Percentiles rank a stretch among this genome's conserved stretches.
Evolutionary conservation across 2,797 vertebrate species (phyloP).

Genomic region (Propithecus deckenii): DNA sequence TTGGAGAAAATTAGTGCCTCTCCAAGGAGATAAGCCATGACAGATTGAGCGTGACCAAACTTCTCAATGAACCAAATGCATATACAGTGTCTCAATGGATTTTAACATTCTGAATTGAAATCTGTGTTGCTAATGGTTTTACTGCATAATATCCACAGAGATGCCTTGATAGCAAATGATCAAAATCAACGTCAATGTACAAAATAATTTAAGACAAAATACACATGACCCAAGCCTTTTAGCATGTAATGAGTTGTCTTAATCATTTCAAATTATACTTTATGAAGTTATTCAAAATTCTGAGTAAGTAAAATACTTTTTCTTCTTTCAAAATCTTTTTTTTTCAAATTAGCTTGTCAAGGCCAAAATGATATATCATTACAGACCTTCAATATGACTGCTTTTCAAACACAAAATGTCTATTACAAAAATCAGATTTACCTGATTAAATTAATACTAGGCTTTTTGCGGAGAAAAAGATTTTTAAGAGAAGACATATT

Average conservation of each 20-base stretch:
- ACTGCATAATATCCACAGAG: conserved; percentile 42
- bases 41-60: neutral
- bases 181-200: conserved; percentile 53
- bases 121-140: conserved; percentile 38
- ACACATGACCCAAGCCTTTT: conserved; percentile 58
- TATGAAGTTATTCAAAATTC: conserved; percentile 62
- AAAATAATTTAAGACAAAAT: conserved; percentile 71
- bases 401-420: conserved; percentile 68
- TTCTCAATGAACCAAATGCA: conserved; percentile 31
- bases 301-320: conserved; percentile 48
- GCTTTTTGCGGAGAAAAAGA: neutral
- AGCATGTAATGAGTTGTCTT: conserved; percentile 59
- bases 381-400: conserved; percentile 55
- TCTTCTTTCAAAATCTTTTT: conserved; percentile 59
- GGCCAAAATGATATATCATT: conserved; percentile 65
- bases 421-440: conserved; percentile 58
- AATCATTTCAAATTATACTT: conserved; percentile 68
- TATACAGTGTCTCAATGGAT: neutral
- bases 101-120: conserved; percentile 54
- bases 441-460: conserved; percentile 54
- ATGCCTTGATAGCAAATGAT: conserved; percentile 46
- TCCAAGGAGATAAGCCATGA: neutral
- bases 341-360: conserved; percentile 61
- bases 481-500: conserved; percentile 57
- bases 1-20: conserved; percentile 11